Percentiles rank a stretch among this genome's conserved stretches.
phyloP scores from a whole-genome alignment of 2,113 vertebrate species.

The Dryoscopus gambensis region DNA sequence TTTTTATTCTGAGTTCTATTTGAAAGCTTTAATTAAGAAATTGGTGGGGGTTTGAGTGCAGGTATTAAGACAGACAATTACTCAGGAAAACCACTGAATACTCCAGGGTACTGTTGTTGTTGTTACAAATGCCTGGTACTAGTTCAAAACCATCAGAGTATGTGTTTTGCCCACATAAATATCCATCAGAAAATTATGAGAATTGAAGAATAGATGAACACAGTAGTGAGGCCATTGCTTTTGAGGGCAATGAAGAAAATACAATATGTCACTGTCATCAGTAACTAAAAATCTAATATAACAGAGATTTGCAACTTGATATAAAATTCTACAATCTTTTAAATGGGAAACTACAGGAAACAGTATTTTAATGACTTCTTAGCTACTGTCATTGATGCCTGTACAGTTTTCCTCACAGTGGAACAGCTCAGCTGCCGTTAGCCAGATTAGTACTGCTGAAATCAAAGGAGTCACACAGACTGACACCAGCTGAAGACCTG shows the following conservation, averaged over 20 bases:
- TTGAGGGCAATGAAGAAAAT: background rate
- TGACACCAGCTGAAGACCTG: slow-evolving; percentile 33
- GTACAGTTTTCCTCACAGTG: background rate
- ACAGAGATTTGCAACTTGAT: background rate
- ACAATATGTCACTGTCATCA: background rate
- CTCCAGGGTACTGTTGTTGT: background rate
- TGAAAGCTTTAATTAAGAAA: background rate
- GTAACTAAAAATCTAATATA: background rate
- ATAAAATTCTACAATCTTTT: background rate
- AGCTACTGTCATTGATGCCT: background rate
- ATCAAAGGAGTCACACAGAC: background rate
- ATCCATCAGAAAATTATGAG: background rate
- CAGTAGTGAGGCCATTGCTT: background rate
- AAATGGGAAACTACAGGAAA: background rate
- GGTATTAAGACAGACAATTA: background rate
- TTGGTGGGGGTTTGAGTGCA: background rate
- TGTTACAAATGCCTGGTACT: background rate
- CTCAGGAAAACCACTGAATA: background rate
- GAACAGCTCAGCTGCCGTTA: background rate
- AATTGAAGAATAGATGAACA: background rate
- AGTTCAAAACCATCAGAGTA: background rate
- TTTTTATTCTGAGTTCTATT: background rate
- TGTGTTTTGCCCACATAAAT: background rate
- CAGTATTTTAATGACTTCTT: background rate
- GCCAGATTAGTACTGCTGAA: background rate